Evolutionary conservation across 2,888 invertebrate species (phyloP).

Genomic region (Cryptophagus acutangulus): DNA sequence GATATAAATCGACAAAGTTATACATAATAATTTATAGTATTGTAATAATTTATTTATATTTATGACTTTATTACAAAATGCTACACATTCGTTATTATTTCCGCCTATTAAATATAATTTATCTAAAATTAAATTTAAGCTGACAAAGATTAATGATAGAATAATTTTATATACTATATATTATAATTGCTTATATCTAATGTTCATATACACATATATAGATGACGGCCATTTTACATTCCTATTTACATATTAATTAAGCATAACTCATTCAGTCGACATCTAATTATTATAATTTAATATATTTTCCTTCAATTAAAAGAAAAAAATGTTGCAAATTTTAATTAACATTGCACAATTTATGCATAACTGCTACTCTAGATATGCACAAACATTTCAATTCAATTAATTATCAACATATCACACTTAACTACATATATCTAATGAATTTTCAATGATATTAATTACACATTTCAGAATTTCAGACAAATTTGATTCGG

Average conservation of each 20-base stretch:
- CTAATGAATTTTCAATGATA: too few relatives aligned
- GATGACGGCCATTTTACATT: slow-evolving; percentile 9
- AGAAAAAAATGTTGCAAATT: neutral
- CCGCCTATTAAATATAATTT: slow-evolving; percentile 9
- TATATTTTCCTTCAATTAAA: slow-evolving; percentile 3
- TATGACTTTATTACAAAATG: slow-evolving; percentile 7
- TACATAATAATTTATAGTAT: slow-evolving; percentile 6
- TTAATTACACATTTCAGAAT: too few relatives aligned
- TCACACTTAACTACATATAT: slow-evolving; percentile 1
- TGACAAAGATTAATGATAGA: slow-evolving; percentile 8
- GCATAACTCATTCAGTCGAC: slow-evolving; percentile 10
- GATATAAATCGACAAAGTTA: too few relatives aligned
- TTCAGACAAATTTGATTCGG: too few relatives aligned
- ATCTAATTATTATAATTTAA: slow-evolving; percentile 11
- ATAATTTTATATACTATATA: slow-evolving; percentile 7
- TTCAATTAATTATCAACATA: slow-evolving; percentile 9
- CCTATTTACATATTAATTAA: slow-evolving; percentile 13
- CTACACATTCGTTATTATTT: slow-evolving; percentile 6
- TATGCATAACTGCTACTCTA: too few relatives aligned
- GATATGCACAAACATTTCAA: slow-evolving; percentile 6
- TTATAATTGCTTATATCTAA: slow-evolving; percentile 9
- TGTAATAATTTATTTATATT: slow-evolving; percentile 7
- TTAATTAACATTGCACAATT: slow-evolving; percentile 5
- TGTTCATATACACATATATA: slow-evolving; percentile 3
- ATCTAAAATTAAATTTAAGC: slow-evolving; percentile 8